Base-by-base conservation (phyloP, 2,888 invertebrate genomes). In the Lochmaea capreae region DNA sequence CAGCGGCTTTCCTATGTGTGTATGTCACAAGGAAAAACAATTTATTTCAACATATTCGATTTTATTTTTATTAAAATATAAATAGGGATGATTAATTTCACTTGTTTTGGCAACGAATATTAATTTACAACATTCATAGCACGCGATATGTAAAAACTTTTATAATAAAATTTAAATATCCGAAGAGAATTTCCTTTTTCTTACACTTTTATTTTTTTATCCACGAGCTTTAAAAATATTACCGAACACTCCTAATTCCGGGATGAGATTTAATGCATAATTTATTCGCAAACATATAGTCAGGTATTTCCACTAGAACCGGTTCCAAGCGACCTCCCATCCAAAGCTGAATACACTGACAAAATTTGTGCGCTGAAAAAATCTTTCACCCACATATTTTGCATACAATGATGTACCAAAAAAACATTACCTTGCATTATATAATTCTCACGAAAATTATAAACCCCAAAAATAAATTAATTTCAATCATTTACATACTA, bases 271-370 rank as follows among this genome's bases (percentile, higher is more conserved):
- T 33, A 9, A 65, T 65, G 16, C 49, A 46, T 65, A 43, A 49
- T 62, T 18, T n/a, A 62, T 16, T 46, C 4, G 46, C 43, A 12
- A 12, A 11, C 16, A 43, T 16, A 62, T 16, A 62, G 10, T 18
- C 11, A 46, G 22, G n/a, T 46, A 65, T 59, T 59, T 59, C 59
- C n/a, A 59, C 26, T 22, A 65, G 9, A 65, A 46, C 46, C 22
- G n/a, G 65, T 65, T 46, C 9, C 14, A 65, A 18, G 5, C 43
- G 18, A 43, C 43, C 43, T 58, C 58, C 26, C 18, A 11, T 18
- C 14, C 22, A 18, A 14, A 59, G 10, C 54, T 59, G 33, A 11
- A 4, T 8, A 59, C 65, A 16, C 65, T 46, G 49, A 49, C 22
- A 46, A 65, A 26, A 46, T 46, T 18, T 14, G 33, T 33, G 33